Percentiles rank a stretch among this genome's conserved stretches.
These are phyloP conservation scores for Eupeodes corollae DNA, from an alignment of 1,140 invertebrate species.

Conservation along the genomic window DNA sequence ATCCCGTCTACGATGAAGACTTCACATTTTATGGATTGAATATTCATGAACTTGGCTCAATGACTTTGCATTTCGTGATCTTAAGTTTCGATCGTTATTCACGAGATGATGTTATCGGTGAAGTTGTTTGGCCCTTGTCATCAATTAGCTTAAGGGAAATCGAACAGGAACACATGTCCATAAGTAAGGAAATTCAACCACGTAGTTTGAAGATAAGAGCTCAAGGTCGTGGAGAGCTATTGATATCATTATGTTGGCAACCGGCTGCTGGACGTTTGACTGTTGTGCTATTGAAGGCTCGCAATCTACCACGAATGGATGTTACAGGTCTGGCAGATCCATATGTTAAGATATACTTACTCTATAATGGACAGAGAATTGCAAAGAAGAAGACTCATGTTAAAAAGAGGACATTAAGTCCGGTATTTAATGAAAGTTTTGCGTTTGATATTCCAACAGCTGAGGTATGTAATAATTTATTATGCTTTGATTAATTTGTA, in stretches of 20 bases:
- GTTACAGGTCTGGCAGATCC: conserved; percentile 89
- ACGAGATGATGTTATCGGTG: conserved; percentile 92
- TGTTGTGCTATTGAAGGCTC: conserved; percentile 83
- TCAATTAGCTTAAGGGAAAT: conserved; percentile 66
- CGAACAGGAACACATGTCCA: conserved; percentile 62
- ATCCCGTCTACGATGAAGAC: conserved; percentile 91
- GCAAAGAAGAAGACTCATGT: conserved; percentile 99
- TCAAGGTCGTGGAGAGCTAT: conserved; percentile 78
- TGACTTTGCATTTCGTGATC: conserved; percentile 86
- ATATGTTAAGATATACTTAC: conserved; percentile 92
- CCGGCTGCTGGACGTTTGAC: conserved; percentile 78
- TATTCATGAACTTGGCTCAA: conserved; percentile 68
- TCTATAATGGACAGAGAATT: conserved; percentile 93
- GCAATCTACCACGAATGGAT: conserved; percentile 91
- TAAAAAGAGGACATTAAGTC: conserved; percentile 93
- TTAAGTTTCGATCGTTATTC: conserved; percentile 95
- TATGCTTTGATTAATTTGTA: background rate
- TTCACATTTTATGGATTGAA: conserved; percentile 92
- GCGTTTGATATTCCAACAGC: conserved; percentile 68
- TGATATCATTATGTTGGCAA: conserved; percentile 90
- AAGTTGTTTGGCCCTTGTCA: conserved; percentile 79
- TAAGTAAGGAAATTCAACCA: conserved; percentile 75
- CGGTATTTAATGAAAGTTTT: conserved; percentile 97
- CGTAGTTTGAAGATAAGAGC: conserved; percentile 78
- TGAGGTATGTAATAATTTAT: conserved; percentile 26